Evolutionary conservation across 1,140 invertebrate genomes (phyloP), one percentile per base, ranked within the genome.

Genomic region (Brachionus sp.): DNA sequence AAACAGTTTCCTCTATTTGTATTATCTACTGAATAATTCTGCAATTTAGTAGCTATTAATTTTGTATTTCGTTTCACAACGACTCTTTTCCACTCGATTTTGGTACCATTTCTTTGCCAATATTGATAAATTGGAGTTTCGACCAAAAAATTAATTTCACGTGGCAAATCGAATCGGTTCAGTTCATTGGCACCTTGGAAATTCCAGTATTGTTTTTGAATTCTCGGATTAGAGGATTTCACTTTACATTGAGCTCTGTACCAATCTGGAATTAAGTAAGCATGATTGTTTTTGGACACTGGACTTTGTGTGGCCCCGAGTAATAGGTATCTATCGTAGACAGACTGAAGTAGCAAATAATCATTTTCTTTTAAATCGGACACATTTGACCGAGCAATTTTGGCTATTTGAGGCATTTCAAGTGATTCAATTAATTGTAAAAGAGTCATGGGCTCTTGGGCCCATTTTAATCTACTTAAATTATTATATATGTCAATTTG

Each of bases 201-300:
- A 33, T 75, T 46, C 83, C 83, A 84, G 19, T 66, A 84, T 53
- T 70, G 83, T 46, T 77, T 84, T 50, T 77, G 68, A 12, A 84
- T 75, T 16, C 35, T 19, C 1, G 83, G 83, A 42, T 84, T 84
- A 16, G 70, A 5, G 29, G 83, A 84, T 53, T 64, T 39, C 3
- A 84, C 77, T 64, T 77, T 77, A 23, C 70, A 84, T 46, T 77
- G 46, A n/a, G 39, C 70, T 53, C 39, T 44, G 62, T 77, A 84
- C 83, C 83, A 84, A 84, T 84, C 83, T 10, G 83, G 73, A 12
- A 84, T 77, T n/a, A 84, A 29, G 57, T 75, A 83, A 10, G 66
- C 16, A 44, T 68, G 33, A 29, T 66, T 82, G 9, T 57, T 78
- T 78, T 57, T 78, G 5, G 50, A 78, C 10, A 37, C 13, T 16